A percentile compares a stretch with the other conserved stretches of the same genome.
Conservation (phyloP, 2,113 vertebrate genomes). For the Gallinago jamesoni region DNA sequence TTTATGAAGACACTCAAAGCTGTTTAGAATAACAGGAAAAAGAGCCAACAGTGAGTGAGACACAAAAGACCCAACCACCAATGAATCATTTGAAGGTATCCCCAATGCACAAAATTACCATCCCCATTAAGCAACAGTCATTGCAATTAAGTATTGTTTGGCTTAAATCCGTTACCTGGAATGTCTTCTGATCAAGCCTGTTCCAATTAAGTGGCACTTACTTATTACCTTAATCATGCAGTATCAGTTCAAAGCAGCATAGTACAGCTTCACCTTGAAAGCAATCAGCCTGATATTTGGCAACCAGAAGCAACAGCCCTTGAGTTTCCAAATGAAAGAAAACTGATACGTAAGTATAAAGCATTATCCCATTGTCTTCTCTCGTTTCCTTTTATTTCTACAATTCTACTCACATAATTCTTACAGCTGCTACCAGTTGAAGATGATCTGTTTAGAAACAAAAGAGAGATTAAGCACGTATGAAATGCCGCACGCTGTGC, state of each 20-base stretch:
- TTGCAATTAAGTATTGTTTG: conserved; percentile 67
- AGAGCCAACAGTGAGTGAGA: conserved; percentile 20
- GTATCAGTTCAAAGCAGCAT: conserved; percentile 61
- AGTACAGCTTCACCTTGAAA: conserved; percentile 63
- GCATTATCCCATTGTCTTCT: neutral
- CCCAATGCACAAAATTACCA: conserved; percentile 56
- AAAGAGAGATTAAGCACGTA: neutral
- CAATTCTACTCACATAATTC: neutral
- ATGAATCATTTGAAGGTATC: conserved; percentile 62
- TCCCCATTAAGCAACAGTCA: conserved; percentile 58
- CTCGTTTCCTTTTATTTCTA: neutral
- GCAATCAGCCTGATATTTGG: conserved; percentile 47
- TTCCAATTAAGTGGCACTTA: conserved; percentile 63
- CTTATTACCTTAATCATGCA: conserved; percentile 60
- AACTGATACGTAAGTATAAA: neutral
- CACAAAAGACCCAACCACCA: conserved; percentile 43
- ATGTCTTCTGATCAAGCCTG: conserved; percentile 62
- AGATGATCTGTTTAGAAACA: conserved; percentile 17
- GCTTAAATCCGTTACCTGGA: conserved; percentile 66
- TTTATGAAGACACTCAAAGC: conserved; percentile 29
- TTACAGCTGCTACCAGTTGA: conserved; percentile 1
- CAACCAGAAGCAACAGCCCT: conserved; percentile 22
- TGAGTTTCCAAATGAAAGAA: neutral
- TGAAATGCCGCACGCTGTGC: neutral
- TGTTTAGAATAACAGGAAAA: conserved; percentile 21